Conservation (phyloP, 2,888 invertebrate species). For the Lasioglossum calceatum region DNA sequence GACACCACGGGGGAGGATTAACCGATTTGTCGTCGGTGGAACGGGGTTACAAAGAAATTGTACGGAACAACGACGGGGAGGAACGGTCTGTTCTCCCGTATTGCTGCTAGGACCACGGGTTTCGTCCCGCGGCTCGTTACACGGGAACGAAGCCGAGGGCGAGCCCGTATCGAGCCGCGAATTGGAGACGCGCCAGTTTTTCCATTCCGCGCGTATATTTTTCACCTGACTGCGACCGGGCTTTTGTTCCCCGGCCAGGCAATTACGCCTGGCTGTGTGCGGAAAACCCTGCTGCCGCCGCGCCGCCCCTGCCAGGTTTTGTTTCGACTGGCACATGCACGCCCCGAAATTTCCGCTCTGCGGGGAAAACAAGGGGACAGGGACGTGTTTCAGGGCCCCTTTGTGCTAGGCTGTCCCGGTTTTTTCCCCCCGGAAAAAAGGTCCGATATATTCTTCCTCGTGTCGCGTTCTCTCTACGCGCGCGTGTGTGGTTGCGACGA, state of each 20-base stretch:
- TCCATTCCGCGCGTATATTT: slow-evolving; percentile 63
- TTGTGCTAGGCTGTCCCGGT: slow-evolving; percentile 29
- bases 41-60: slow-evolving; percentile 24
- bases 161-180: slow-evolving; percentile 59
- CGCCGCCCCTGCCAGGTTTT: slow-evolving; percentile 29
- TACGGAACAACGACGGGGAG: neutral
- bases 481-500: too few species aligned
- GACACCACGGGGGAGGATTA: neutral
- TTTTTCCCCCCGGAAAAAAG: slow-evolving; percentile 13
- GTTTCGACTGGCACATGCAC: slow-evolving; percentile 30
- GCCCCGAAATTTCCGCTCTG: slow-evolving; percentile 42
- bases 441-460: slow-evolving; percentile 37
- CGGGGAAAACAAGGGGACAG: neutral
- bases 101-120: neutral
- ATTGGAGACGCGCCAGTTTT: slow-evolving; percentile 68
- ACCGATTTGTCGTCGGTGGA: neutral
- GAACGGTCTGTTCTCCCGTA: neutral
- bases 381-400: slow-evolving; percentile 24
- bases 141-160: slow-evolving; percentile 3
- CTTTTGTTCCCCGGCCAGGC: slow-evolving; percentile 59
- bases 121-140: slow-evolving; percentile 26
- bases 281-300: slow-evolving; percentile 16
- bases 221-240: slow-evolving; percentile 56
- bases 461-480: neutral
- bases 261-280: slow-evolving; percentile 45